These are phyloP conservation scores for Monochamus alternatus DNA, from an alignment of 2,888 invertebrate species.

Conservation along the genomic window DNA sequence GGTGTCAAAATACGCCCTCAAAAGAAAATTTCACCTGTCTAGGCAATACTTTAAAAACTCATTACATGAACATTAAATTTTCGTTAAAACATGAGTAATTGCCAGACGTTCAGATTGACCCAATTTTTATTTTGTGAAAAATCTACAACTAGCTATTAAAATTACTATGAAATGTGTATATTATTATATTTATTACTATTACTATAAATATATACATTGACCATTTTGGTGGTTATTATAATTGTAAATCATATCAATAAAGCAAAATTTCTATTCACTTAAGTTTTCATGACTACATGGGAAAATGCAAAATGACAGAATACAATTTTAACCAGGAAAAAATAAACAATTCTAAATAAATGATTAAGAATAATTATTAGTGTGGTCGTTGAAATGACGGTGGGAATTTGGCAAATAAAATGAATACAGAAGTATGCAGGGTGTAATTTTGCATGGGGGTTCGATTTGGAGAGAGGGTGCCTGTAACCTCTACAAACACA, in stretches of 20 bases:
- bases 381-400: too few species aligned
- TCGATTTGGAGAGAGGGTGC: too few species aligned
- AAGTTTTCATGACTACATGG: background rate
- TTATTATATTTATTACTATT: constrained; percentile 35
- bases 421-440: too few species aligned
- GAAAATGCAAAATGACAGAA: too few species aligned
- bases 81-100: background rate
- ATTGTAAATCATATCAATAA: constrained; percentile 39
- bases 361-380: too few species aligned
- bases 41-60: background rate
- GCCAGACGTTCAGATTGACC: too few species aligned
- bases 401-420: too few species aligned
- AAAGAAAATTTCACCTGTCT: background rate
- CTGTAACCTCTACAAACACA: too few species aligned
- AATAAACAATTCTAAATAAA: too few species aligned
- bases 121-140: constrained; percentile 22
- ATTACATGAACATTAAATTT: background rate
- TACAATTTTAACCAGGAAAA: too few species aligned
- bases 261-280: constrained; percentile 26
- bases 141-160: constrained; percentile 23
- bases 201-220: constrained; percentile 22
- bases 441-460: too few species aligned
- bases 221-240: constrained; percentile 31
- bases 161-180: constrained; percentile 30
- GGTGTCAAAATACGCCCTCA: background rate